These are phyloP conservation scores for Notamacropus eugenii DNA, from an alignment of 2,797 vertebrate species.

Conservation along the genomic window DNA sequence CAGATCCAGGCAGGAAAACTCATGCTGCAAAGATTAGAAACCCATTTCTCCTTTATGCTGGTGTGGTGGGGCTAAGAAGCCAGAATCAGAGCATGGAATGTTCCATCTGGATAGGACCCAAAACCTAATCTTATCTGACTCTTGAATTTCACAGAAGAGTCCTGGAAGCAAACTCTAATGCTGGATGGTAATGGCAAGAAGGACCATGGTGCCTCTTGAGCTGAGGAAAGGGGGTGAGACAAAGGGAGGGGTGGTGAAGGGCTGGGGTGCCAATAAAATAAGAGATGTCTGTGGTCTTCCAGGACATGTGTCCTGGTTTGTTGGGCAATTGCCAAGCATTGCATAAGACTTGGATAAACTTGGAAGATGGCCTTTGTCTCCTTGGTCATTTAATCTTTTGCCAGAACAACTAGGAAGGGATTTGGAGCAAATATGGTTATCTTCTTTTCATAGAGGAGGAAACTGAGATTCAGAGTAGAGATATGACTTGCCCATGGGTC, in stretches of 20 bases:
- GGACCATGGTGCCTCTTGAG: background rate
- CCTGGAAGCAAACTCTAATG: background rate
- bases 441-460: background rate
- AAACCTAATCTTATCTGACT: background rate
- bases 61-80: slow-evolving; percentile 66
- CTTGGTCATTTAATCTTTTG: background rate
- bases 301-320: background rate
- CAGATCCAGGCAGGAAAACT: no score
- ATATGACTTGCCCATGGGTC: background rate
- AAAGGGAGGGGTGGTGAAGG: background rate
- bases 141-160: background rate
- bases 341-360: background rate
- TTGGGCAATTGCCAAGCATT: background rate
- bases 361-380: background rate
- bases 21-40: no score
- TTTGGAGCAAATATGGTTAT: background rate
- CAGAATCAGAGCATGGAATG: background rate
- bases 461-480: background rate
- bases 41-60: slow-evolving; percentile 25
- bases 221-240: background rate
- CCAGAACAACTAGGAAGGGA: background rate
- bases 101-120: background rate
- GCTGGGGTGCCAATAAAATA: no score
- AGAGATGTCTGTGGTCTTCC: no score
- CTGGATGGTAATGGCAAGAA: background rate